Percentiles rank a stretch among this genome's conserved stretches.
These are phyloP conservation scores for Trinectes maculatus DNA, from an alignment of 2,113 vertebrate genomes.

Conservation along the genomic window DNA sequence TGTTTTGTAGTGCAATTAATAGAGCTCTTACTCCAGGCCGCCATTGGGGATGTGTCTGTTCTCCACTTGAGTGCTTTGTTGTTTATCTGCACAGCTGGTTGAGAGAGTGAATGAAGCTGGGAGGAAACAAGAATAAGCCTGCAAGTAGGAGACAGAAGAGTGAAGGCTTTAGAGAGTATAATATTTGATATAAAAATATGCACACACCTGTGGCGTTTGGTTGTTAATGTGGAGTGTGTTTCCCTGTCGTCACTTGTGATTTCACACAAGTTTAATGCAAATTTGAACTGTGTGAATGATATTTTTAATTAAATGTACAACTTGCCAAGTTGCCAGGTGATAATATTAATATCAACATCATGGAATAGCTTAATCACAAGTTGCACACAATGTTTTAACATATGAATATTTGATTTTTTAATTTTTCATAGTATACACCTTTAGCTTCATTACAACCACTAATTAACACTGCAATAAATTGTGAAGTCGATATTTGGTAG, in stretches of 20 bases:
- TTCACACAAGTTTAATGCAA: background rate
- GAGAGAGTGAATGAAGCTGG: slow-evolving; percentile 18
- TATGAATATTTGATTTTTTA: background rate
- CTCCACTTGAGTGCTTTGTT: slow-evolving; percentile 58
- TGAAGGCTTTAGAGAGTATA: slow-evolving; percentile 13
- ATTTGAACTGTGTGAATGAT: background rate
- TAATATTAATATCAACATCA: slow-evolving; percentile 3
- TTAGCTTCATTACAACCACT: background rate
- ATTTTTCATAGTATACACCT: slow-evolving; percentile 1
- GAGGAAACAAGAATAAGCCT: slow-evolving; percentile 9
- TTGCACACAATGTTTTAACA: background rate
- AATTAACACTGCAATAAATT: background rate
- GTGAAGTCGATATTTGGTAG: background rate
- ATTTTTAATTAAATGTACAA: background rate
- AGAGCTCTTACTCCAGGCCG: slow-evolving; percentile 46
- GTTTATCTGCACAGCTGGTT: slow-evolving; percentile 68
- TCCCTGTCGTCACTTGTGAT: background rate
- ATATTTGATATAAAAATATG: slow-evolving; percentile 26
- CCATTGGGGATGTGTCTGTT: slow-evolving; percentile 60
- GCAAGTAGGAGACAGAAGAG: slow-evolving; percentile 28
- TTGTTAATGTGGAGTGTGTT: background rate
- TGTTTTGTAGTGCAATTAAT: slow-evolving; percentile 68
- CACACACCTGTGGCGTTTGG: slow-evolving; percentile 12
- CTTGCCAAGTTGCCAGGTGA: background rate
- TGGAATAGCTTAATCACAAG: slow-evolving; percentile 1